These are phyloP conservation scores for Agonum fuliginosum DNA, from an alignment of 2,888 invertebrate genomes.

Conservation along the genomic window DNA sequence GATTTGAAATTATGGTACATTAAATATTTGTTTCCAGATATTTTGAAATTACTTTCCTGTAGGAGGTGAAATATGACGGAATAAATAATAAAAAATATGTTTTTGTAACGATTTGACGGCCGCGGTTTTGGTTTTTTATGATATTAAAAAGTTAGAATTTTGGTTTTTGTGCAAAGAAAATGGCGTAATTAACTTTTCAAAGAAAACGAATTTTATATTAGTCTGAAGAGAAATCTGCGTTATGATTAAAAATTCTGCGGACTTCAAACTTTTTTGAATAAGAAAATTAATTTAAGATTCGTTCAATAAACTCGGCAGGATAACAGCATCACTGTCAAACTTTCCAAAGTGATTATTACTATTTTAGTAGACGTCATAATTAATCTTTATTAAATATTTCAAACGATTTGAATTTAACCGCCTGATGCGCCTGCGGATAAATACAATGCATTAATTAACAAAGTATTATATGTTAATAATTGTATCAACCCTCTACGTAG, in stretches of 20 bases:
- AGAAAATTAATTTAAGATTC: slow-evolving; percentile 44
- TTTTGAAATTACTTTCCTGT: not conserved
- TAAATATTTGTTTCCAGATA: slow-evolving; percentile 1
- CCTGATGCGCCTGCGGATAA: not conserved
- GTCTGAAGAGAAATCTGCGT: slow-evolving; percentile 13
- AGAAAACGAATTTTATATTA: slow-evolving; percentile 14
- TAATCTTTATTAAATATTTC: slow-evolving; percentile 42
- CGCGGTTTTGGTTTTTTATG: no score
- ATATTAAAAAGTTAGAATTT: no score
- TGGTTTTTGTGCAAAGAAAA: slow-evolving; percentile 22
- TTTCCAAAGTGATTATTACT: slow-evolving; percentile 36
- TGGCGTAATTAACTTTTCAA: slow-evolving; percentile 31
- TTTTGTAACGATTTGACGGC: no score
- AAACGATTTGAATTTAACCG: not conserved
- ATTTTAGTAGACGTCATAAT: slow-evolving; percentile 39
- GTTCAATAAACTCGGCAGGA: not conserved
- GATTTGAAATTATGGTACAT: slow-evolving; percentile 31
- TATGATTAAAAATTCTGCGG: slow-evolving; percentile 35
- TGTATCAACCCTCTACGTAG: not conserved
- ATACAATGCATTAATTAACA: slow-evolving; percentile 38
- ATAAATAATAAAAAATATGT: no score
- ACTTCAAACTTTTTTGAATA: slow-evolving; percentile 36
- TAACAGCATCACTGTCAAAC: slow-evolving; percentile 37
- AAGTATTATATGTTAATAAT: slow-evolving; percentile 19
- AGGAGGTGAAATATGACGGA: no score